A percentile compares a stretch with the other conserved stretches of the same genome.
These are phyloP conservation scores for Aphidius gifuensis DNA, from an alignment of 1,140 invertebrate species.

Conservation along the genomic window DNA sequence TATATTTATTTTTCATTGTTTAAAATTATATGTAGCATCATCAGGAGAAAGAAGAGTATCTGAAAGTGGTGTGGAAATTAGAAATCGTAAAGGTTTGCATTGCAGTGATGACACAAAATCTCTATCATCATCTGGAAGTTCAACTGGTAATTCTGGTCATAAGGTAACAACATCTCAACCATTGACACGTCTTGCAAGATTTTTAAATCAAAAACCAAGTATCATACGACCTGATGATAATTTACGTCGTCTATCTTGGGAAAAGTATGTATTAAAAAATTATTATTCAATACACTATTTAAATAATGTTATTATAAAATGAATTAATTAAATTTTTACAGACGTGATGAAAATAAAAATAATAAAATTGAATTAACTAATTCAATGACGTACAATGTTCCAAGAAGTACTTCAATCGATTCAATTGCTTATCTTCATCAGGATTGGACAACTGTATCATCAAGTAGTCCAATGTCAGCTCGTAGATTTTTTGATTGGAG, in stretches of 20 bases:
- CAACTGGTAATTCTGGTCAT: too few relatives aligned
- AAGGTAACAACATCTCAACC: slow-evolving; percentile 45
- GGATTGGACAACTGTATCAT: neutral
- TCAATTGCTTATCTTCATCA: slow-evolving; percentile 37
- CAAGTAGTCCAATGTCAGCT: slow-evolving; percentile 10
- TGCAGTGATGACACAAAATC: too few relatives aligned
- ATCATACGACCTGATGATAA: slow-evolving; percentile 53
- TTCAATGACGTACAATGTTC: slow-evolving; percentile 33
- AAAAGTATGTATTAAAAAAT: slow-evolving; percentile 48
- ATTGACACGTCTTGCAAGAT: slow-evolving; percentile 64
- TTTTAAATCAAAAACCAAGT: slow-evolving; percentile 64
- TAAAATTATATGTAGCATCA: neutral
- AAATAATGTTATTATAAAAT: neutral
- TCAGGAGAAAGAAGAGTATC: slow-evolving; percentile 7
- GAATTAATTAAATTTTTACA: slow-evolving; percentile 1
- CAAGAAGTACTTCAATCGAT: slow-evolving; percentile 79
- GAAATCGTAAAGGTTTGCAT: slow-evolving; percentile 1
- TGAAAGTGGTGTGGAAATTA: slow-evolving; percentile 5
- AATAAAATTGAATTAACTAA: neutral
- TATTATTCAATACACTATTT: neutral
- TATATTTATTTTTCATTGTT: too few relatives aligned
- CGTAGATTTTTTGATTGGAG: neutral
- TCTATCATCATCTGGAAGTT: too few relatives aligned
- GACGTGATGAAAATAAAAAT: slow-evolving; percentile 10
- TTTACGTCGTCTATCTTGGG: slow-evolving; percentile 72